Evolutionary conservation across 2,888 invertebrate species (phyloP).

Genomic region (Dolichopus griseipennis): DNA sequence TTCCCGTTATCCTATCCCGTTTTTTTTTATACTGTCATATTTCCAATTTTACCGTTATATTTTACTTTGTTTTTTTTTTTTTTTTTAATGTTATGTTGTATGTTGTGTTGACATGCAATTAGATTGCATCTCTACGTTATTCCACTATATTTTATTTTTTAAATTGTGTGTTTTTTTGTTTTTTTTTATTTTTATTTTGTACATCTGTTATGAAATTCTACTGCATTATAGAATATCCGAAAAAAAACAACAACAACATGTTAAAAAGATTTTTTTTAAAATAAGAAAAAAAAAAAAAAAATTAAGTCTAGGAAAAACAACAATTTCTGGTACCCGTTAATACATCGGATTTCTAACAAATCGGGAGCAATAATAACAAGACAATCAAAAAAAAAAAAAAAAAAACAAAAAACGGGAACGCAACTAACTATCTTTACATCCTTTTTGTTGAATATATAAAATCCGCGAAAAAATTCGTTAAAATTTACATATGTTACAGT

Average conservation of each 20-base stretch:
- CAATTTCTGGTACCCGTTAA: neutral
- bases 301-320: too few species aligned
- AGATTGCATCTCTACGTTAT: neutral
- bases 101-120: neutral
- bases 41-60: neutral
- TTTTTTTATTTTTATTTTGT: neutral
- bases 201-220: slow-evolving; percentile 1
- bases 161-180: too few species aligned
- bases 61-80: too few species aligned
- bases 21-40: neutral
- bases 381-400: neutral
- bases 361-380: neutral
- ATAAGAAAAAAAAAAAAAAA: neutral
- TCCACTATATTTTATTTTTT: neutral
- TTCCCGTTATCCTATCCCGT: neutral
- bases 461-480: neutral
- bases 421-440: neutral
- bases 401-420: neutral
- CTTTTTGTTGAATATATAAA: neutral
- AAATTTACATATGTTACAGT: neutral
- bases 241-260: neutral
- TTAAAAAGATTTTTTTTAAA: neutral
- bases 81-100: neutral
- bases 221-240: neutral
- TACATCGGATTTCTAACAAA: neutral